Base-by-base conservation (phyloP, 2,888 invertebrate genomes). In the Bimastos eiseni region DNA sequence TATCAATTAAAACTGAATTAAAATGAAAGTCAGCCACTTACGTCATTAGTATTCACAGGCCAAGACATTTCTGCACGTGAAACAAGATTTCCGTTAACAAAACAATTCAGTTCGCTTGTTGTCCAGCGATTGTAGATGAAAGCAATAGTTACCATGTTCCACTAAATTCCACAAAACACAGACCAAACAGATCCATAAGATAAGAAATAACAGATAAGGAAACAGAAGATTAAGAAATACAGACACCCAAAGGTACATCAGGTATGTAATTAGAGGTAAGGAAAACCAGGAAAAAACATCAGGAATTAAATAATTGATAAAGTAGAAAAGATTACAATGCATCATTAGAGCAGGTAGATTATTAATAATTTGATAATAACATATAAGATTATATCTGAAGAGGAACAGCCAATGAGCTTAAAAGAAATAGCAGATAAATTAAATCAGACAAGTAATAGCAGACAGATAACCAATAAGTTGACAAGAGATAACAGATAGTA, bases 81-180 rank as follows among this genome's bases (percentile, higher is more conserved):
- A 36, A 86, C 86, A 34, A 86, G 37, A 5, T 86, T 86, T 34
- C 86, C 86, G 15, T 86, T 86, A 34, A 86, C 86, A 36, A 24
- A 86, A 86, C 86, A 86, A 86, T 86, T 86, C 34, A 86, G 86
- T 86, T 86, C 86, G 17, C 86, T 86, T 24, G 86, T 86, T 17
- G 24, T 86, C 86, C 86, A 86, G 30, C 86, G 86, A 86, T 86
- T 86, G 37, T 86, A 86, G 37, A 86, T 37, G 37, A 86, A 86
- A 34, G 86, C 86, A 24, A 86, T 86, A 24, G 86, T 86, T 36
- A 86, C 86, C 86, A 86, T 86, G 37, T 86, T 86, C 86, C 86
- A 86, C 86, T 86, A 36, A 36, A 86, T 86, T 34, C 86, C 36
- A 86, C 86, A 34, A 34, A n/a, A 86, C 19, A 86, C 86, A 86